phyloP scores from a whole-genome alignment of 2,888 invertebrate species.

The Ptilodon capucinus region DNA sequence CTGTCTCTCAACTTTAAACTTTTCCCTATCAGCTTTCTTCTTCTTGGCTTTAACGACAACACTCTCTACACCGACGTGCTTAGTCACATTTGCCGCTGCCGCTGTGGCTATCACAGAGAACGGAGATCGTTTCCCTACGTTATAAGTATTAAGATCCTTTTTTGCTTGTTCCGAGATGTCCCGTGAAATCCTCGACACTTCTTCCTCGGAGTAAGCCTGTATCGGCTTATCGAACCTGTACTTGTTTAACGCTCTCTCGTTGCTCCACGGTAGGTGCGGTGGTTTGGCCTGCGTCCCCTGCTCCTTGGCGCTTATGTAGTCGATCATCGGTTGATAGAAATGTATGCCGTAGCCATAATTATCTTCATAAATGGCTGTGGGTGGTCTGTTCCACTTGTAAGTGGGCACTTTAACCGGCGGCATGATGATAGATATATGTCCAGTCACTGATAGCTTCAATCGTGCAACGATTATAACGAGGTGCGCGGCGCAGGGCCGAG shows the following conservation, averaged over 20 bases:
- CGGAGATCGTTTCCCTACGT: slow-evolving; percentile 83
- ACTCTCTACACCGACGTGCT: slow-evolving; percentile 84
- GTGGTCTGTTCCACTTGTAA: slow-evolving; percentile 80
- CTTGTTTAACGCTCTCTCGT: slow-evolving; percentile 86
- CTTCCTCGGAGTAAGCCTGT: slow-evolving; percentile 85
- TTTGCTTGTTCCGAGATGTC: slow-evolving; percentile 87
- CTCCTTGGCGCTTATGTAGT: slow-evolving; percentile 89
- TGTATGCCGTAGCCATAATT: slow-evolving; percentile 93
- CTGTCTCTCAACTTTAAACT: slow-evolving; percentile 65
- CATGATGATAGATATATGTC: slow-evolving; percentile 61
- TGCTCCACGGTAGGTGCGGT: slow-evolving; percentile 89
- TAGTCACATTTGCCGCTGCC: slow-evolving; percentile 83
- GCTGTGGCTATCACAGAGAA: slow-evolving; percentile 85
- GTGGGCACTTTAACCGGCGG: slow-evolving; percentile 73
- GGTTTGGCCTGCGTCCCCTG: slow-evolving; percentile 64
- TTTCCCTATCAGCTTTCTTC: slow-evolving; percentile 67
- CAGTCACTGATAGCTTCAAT: slow-evolving; percentile 53
- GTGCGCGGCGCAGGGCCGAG: slow-evolving; percentile 51
- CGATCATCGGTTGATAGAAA: slow-evolving; percentile 94
- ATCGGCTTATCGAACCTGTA: slow-evolving; percentile 86
- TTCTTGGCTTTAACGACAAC: slow-evolving; percentile 73
- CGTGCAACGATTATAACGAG: slow-evolving; percentile 37
- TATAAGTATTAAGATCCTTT: slow-evolving; percentile 84
- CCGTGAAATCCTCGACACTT: slow-evolving; percentile 85
- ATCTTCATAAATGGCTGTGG: slow-evolving; percentile 88